phyloP scores from a whole-genome alignment of 2,797 vertebrate genomes.

The Schizopygopsis pylzovi region DNA sequence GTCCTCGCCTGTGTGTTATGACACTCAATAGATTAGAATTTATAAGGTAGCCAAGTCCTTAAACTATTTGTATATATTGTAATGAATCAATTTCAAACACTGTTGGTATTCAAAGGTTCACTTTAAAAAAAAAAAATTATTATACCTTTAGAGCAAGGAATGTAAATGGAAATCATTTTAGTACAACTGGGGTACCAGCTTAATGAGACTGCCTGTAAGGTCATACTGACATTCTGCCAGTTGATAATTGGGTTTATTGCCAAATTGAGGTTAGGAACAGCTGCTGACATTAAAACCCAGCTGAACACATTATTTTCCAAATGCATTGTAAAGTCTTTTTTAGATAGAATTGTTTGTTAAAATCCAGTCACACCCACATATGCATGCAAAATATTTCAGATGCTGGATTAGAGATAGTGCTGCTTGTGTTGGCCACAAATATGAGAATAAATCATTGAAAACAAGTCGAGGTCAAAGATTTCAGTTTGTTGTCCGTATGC shows the following conservation, averaged over 20 bases:
- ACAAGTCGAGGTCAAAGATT: slow-evolving; percentile 65
- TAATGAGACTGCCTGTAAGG: slow-evolving; percentile 42
- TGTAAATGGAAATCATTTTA: slow-evolving; percentile 51
- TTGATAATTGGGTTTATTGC: slow-evolving; percentile 34
- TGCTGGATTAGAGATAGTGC: slow-evolving; percentile 29
- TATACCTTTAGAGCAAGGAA: slow-evolving; percentile 38
- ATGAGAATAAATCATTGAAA: slow-evolving; percentile 62
- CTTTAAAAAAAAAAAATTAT: slow-evolving; percentile 46
- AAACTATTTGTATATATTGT: slow-evolving; percentile 25
- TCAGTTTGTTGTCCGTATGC: slow-evolving; percentile 67
- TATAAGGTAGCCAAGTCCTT: background rate
- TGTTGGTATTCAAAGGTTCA: slow-evolving; percentile 40
- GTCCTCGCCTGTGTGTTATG: background rate
- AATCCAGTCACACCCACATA: slow-evolving; percentile 23
- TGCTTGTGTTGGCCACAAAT: slow-evolving; percentile 70
- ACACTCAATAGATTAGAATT: background rate
- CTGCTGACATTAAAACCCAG: slow-evolving; percentile 44
- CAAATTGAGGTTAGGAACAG: slow-evolving; percentile 40
- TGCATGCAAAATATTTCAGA: slow-evolving; percentile 17
- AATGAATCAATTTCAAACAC: slow-evolving; percentile 33
- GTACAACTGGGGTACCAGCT: slow-evolving; percentile 4
- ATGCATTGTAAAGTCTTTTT: slow-evolving; percentile 11
- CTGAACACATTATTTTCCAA: slow-evolving; percentile 55
- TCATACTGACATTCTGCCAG: slow-evolving; percentile 34
- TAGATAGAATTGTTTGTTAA: slow-evolving; percentile 7